Percentiles rank a stretch among this genome's conserved stretches.
Conservation (phyloP, 2,888 invertebrate genomes). For the Eupelmus urozonus region DNA sequence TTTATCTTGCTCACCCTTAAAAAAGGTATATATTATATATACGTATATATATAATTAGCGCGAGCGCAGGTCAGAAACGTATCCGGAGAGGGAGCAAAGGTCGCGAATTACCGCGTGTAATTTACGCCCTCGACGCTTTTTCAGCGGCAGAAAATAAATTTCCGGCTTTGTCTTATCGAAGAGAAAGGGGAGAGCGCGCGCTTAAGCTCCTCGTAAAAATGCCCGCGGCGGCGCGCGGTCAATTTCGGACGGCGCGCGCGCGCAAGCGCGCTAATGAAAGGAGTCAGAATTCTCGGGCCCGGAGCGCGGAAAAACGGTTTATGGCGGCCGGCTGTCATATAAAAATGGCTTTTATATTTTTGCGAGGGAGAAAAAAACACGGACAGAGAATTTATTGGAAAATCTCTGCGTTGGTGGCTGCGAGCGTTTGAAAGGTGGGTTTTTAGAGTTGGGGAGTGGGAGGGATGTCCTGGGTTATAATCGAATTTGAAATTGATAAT, state of each 20-base stretch:
- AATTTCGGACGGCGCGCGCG: constrained; percentile 26
- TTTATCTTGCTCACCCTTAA: constrained; percentile 48
- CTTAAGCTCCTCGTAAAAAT: constrained; percentile 55
- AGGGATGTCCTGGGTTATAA: no score
- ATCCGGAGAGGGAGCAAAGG: neutral
- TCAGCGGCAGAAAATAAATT: constrained; percentile 51
- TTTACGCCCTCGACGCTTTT: constrained; percentile 41
- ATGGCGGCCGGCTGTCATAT: neutral
- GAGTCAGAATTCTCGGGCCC: constrained; percentile 14
- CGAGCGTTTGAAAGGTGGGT: no score
- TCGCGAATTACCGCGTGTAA: constrained; percentile 47
- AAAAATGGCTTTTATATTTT: no score
- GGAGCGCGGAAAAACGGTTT: no score
- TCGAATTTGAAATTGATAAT: no score
- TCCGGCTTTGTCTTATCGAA: constrained; percentile 57
- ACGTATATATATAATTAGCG: constrained; percentile 52
- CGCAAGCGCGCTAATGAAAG: constrained; percentile 46
- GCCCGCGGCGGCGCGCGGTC: constrained; percentile 27
- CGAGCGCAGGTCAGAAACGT: neutral
- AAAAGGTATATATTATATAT: constrained; percentile 30
- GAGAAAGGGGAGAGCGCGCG: constrained; percentile 18
- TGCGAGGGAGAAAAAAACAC: no score
- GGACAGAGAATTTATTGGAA: no score
- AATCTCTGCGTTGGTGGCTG: no score
- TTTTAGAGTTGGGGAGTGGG: no score